Conservation (phyloP, 2,797 vertebrate species). For the Sus cebifrons region DNA sequence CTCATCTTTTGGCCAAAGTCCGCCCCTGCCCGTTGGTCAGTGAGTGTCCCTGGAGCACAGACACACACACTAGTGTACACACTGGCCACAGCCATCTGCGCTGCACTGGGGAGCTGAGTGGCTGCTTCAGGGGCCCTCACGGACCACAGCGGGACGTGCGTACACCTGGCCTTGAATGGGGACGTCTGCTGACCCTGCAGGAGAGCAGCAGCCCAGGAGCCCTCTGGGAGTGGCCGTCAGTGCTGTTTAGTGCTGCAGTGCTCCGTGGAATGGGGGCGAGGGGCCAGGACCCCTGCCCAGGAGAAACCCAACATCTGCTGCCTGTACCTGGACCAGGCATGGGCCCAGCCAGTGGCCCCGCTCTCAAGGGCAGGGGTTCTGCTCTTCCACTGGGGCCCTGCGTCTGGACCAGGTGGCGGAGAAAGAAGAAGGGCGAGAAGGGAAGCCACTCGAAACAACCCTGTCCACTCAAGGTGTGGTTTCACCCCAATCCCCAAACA, state of each 20-base stretch:
- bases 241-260: fast-evolving
- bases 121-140: fast-evolving
- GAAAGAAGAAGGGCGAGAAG: not conserved
- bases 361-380: fast-evolving
- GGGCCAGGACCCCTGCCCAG: fast-evolving
- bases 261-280: fast-evolving
- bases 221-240: too few relatives aligned
- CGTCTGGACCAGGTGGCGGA: too few relatives aligned
- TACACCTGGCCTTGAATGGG: too few relatives aligned
- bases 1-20: fast-evolving
- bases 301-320: fast-evolving
- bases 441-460: fast-evolving
- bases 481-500: not conserved
- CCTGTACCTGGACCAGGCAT: fast-evolving
- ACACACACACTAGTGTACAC: fast-evolving
- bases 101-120: not conserved
- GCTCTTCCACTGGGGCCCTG: fast-evolving
- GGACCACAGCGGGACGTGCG: not conserved
- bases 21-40: fast-evolving
- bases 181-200: too few relatives aligned
- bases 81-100: too few relatives aligned
- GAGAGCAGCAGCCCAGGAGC: fast-evolving
- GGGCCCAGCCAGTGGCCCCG: fast-evolving
- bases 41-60: fast-evolving
- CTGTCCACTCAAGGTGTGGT: not conserved